phyloP scores from a whole-genome alignment of 1,140 invertebrate species.

The Batillaria attramentaria region DNA sequence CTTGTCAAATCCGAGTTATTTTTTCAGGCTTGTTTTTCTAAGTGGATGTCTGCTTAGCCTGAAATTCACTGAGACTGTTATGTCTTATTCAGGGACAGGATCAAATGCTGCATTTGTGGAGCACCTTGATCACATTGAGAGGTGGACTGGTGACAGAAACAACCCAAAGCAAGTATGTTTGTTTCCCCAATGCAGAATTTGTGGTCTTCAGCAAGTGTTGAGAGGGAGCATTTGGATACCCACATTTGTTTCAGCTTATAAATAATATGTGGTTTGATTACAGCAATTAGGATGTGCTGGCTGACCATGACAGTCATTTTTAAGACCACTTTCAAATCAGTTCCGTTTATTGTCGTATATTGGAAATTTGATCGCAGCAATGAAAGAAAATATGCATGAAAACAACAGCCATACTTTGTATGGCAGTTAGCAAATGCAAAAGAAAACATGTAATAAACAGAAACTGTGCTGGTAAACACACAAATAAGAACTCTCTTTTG shows the following conservation, averaged over 20 bases:
- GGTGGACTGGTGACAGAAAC: slow-evolving; percentile 51
- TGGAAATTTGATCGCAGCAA: too few species aligned
- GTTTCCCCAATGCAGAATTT: not conserved
- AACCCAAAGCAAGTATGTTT: slow-evolving; percentile 41
- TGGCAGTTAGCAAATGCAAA: not conserved
- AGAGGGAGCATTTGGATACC: too few species aligned
- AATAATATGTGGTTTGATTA: too few species aligned
- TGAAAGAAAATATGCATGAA: too few species aligned
- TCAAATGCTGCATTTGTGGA: slow-evolving; percentile 98
- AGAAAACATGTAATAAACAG: not conserved
- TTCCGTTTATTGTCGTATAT: too few species aligned
- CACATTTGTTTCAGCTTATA: too few species aligned
- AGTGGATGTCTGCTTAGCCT: not conserved
- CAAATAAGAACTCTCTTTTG: not conserved
- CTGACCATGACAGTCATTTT: too few species aligned
- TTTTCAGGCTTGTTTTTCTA: not conserved
- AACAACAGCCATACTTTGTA: too few species aligned
- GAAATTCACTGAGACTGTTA: not conserved
- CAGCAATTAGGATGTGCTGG: too few species aligned
- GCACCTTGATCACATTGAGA: slow-evolving; percentile 80
- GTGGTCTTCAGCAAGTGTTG: too few species aligned
- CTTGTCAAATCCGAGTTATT: not conserved
- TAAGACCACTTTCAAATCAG: too few species aligned
- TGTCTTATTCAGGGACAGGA: slow-evolving; percentile 84
- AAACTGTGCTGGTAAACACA: not conserved